These are phyloP conservation scores for Nipponacmea schrenckii DNA, from an alignment of 2,888 invertebrate species.

Conservation along the genomic window DNA sequence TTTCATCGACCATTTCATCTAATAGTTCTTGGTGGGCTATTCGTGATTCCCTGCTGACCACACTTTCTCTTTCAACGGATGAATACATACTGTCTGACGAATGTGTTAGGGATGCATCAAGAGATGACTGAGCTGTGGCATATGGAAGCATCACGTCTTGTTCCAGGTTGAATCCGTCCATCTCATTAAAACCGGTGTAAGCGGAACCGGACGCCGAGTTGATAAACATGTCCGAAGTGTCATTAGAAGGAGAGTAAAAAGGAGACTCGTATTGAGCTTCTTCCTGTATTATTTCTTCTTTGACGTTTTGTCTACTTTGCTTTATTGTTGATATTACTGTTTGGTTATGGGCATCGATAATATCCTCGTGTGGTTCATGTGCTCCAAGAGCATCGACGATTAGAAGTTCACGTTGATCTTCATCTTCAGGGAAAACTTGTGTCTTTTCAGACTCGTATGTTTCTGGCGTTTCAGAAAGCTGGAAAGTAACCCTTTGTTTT, in stretches of 20 bases:
- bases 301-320: conserved; percentile 38
- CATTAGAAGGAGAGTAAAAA: neutral
- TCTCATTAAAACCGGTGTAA: conserved; percentile 23
- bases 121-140: conserved; percentile 33
- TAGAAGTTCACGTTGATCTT: neutral
- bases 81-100: conserved; percentile 3
- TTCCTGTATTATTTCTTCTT: conserved; percentile 41
- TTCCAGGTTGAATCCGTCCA: conserved; percentile 8
- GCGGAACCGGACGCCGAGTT: conserved; percentile 11
- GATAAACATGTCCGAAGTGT: neutral
- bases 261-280: conserved; percentile 24
- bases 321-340: conserved; percentile 56
- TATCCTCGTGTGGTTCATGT: conserved; percentile 61
- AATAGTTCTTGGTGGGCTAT: conserved; percentile 57
- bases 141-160: conserved; percentile 32
- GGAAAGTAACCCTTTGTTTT: conserved; percentile 31
- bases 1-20: conserved; percentile 55
- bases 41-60: conserved; percentile 55
- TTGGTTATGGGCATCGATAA: conserved; percentile 55
- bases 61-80: conserved; percentile 31
- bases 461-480: conserved; percentile 14
- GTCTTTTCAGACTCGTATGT: conserved; percentile 17
- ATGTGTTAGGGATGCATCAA: conserved; percentile 15
- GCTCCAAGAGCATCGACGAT: neutral
- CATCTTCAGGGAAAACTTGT: neutral